Conservation (phyloP, 2,113 vertebrate genomes). For the Aptenodytes patagonicus region DNA sequence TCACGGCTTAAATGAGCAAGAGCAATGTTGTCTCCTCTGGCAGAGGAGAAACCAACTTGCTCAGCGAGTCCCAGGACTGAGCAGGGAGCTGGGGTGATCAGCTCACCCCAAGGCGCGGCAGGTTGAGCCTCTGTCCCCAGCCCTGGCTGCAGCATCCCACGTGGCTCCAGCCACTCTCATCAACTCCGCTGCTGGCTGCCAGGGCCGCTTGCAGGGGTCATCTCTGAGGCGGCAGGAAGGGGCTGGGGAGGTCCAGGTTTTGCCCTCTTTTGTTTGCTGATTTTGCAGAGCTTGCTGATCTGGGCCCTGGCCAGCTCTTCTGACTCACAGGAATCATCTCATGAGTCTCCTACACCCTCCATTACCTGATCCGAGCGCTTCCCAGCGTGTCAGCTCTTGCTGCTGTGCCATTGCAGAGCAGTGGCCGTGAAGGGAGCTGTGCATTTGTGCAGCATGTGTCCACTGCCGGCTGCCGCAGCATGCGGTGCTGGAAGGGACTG, state of each 20-base stretch:
- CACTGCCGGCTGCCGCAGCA: rapidly evolving
- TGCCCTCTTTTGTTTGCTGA: conserved; percentile 36
- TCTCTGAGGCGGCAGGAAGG: not conserved
- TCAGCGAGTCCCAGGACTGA: not conserved
- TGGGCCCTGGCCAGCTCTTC: conserved; percentile 20
- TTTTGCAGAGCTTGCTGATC: conserved; percentile 6
- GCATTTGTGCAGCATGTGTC: not conserved
- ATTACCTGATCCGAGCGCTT: conserved; percentile 15
- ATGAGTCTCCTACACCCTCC: conserved; percentile 34
- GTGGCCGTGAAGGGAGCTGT: not conserved
- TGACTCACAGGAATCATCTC: conserved; percentile 47
- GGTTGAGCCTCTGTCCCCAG: not conserved
- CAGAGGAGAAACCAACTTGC: not conserved
- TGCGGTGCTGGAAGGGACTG: not conserved
- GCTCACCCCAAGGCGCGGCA: not conserved
- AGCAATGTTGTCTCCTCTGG: not conserved
- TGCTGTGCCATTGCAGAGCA: not conserved
- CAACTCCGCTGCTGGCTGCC: not conserved
- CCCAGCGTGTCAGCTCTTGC: not conserved
- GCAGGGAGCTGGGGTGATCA: not conserved
- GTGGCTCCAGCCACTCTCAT: not conserved
- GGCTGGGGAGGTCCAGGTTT: not conserved
- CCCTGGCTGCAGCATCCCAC: not conserved
- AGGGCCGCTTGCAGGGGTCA: not conserved
- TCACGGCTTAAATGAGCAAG: not conserved